phyloP scores from a whole-genome alignment of 1,140 invertebrate genomes.

The Laupala kohalensis region DNA sequence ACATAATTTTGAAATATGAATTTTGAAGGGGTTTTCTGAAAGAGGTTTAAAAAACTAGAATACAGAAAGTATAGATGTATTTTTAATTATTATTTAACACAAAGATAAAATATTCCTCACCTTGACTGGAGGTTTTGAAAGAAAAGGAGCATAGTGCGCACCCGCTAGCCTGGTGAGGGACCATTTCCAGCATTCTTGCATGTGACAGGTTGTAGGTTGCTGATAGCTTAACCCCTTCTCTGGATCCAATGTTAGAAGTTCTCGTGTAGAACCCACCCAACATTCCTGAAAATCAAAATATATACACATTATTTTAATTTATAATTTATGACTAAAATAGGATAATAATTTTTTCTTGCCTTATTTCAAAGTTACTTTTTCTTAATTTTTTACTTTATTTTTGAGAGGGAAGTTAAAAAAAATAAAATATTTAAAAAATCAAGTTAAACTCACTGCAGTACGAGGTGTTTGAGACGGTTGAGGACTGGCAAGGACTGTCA shows the following conservation, averaged over 20 bases:
- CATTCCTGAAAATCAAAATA: conserved; percentile 25
- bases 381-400: too few relatives aligned
- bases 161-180: conserved; percentile 35
- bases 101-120: too few relatives aligned
- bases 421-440: background rate
- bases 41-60: too few relatives aligned
- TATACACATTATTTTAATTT: too few relatives aligned
- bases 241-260: conserved; percentile 22
- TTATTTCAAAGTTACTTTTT: too few relatives aligned
- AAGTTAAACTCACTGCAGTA: background rate
- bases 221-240: conserved; percentile 9
- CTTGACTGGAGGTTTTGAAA: conserved; percentile 59
- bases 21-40: too few relatives aligned
- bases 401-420: too few relatives aligned
- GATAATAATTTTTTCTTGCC: too few relatives aligned
- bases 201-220: background rate
- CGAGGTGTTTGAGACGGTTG: background rate
- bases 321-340: too few relatives aligned
- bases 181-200: conserved; percentile 17
- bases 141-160: conserved; percentile 49
- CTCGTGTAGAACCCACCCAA: conserved; percentile 26
- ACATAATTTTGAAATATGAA: too few relatives aligned
- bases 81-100: too few relatives aligned
- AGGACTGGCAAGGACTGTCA: conserved; percentile 34
- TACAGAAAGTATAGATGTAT: too few relatives aligned